These are phyloP conservation scores for Eulemur rubriventer DNA, from an alignment of 2,797 vertebrate species.

Conservation along the genomic window DNA sequence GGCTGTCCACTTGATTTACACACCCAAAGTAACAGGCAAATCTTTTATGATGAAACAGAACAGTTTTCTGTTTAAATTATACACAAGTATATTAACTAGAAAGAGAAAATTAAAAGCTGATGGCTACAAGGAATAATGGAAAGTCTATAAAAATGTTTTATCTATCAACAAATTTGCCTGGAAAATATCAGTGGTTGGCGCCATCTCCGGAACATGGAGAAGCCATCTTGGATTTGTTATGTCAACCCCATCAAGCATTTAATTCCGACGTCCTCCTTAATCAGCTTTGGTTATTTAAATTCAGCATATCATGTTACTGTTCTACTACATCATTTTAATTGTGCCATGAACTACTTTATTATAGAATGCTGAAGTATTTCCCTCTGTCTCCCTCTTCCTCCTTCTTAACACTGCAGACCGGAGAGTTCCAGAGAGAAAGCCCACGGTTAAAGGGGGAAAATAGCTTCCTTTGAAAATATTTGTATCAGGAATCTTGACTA, in stretches of 20 bases:
- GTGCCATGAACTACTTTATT: slow-evolving; percentile 82
- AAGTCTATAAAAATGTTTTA: slow-evolving; percentile 84
- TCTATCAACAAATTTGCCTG: slow-evolving; percentile 84
- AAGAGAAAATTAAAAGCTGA: slow-evolving; percentile 87
- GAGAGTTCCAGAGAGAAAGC: slow-evolving; percentile 69
- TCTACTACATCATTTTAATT: slow-evolving; percentile 83
- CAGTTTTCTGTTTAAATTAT: slow-evolving; percentile 90
- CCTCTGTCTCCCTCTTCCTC: slow-evolving; percentile 54
- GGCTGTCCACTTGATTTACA: slow-evolving; percentile 88
- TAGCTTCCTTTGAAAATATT: slow-evolving; percentile 72
- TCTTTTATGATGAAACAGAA: slow-evolving; percentile 92
- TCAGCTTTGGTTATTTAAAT: slow-evolving; percentile 83
- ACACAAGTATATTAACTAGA: slow-evolving; percentile 87
- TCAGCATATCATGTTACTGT: slow-evolving; percentile 80
- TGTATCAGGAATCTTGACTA: slow-evolving; percentile 72
- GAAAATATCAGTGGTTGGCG: slow-evolving; percentile 79
- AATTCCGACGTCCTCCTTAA: slow-evolving; percentile 80
- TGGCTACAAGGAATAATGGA: slow-evolving; percentile 85
- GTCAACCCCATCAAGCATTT: slow-evolving; percentile 77
- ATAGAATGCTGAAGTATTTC: slow-evolving; percentile 76
- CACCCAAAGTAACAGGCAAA: slow-evolving; percentile 87
- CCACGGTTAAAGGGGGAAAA: not conserved
- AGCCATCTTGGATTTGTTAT: slow-evolving; percentile 83
- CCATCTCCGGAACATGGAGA: slow-evolving; percentile 61
- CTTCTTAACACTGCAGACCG: slow-evolving; percentile 61